Conservation (phyloP, 2,888 invertebrate species). For the Choreutis nemorana region DNA sequence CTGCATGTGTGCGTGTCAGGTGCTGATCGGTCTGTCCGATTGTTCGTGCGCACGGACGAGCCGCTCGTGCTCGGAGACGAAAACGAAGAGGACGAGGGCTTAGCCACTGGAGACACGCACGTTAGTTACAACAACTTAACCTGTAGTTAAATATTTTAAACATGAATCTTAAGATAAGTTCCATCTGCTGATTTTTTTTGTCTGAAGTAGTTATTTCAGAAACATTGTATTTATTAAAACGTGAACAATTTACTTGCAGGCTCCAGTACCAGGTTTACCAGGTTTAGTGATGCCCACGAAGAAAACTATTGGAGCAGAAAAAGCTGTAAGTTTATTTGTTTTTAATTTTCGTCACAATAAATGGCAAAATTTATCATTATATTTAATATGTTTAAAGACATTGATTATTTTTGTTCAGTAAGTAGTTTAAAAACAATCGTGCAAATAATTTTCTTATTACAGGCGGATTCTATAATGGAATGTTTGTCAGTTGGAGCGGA, state of each 20-base stretch:
- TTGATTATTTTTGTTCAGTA: background rate
- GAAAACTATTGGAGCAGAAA: constrained; percentile 87
- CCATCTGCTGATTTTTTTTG: constrained; percentile 5
- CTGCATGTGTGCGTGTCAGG: constrained; percentile 81
- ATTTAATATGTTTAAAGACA: constrained; percentile 1
- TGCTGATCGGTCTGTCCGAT: constrained; percentile 84
- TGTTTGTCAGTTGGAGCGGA: constrained; percentile 81
- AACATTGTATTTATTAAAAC: constrained; percentile 1
- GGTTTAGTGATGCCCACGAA: constrained; percentile 84
- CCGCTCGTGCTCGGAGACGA: constrained; percentile 92
- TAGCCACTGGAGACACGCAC: constrained; percentile 76
- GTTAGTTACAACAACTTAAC: too few species aligned
- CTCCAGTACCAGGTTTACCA: constrained; percentile 73
- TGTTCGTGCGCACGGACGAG: constrained; percentile 88
- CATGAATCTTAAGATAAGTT: too few species aligned
- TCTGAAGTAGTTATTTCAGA: constrained; percentile 1
- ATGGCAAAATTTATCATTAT: too few species aligned
- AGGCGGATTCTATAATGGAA: constrained; percentile 91
- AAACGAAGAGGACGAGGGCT: constrained; percentile 84
- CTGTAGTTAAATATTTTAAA: too few species aligned
- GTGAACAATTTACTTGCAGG: constrained; percentile 35
- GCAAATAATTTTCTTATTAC: constrained; percentile 2
- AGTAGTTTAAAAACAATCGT: background rate
- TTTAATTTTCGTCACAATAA: too few species aligned
- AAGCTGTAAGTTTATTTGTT: constrained; percentile 82